These are phyloP conservation scores for Heteromurus nitidus DNA, from an alignment of 2,888 invertebrate genomes.

Conservation along the genomic window DNA sequence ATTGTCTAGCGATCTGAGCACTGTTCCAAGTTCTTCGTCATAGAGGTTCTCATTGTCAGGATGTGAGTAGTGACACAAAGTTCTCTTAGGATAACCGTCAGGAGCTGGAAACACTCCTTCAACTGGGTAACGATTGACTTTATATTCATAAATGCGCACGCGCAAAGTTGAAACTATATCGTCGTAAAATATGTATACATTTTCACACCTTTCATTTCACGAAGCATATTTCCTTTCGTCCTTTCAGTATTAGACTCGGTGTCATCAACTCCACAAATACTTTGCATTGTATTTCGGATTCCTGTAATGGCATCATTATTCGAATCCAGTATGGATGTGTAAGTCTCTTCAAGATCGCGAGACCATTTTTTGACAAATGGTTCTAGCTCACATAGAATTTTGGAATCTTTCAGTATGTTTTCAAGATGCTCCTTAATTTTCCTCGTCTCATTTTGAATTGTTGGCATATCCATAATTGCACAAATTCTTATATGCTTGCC, in stretches of 20 bases:
- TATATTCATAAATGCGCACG: not conserved
- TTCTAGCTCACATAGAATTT: constrained; percentile 55
- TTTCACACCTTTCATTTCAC: constrained; percentile 36
- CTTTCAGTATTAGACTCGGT: too few relatives aligned
- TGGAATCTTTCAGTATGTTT: constrained; percentile 44
- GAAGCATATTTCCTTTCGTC: constrained; percentile 1
- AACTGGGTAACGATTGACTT: constrained; percentile 8
- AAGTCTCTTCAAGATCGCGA: not conserved
- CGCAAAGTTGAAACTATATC: not conserved
- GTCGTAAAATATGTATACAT: not conserved
- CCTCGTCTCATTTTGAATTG: not conserved
- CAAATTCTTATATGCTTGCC: too few relatives aligned
- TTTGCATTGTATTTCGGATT: too few relatives aligned
- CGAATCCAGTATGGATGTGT: constrained; percentile 29
- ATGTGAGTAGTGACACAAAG: not conserved
- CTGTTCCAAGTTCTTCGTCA: constrained; percentile 45
- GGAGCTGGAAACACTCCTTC: not conserved
- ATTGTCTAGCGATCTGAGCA: constrained; percentile 30
- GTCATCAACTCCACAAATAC: too few relatives aligned
- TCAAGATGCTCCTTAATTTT: constrained; percentile 46
- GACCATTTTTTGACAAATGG: constrained; percentile 61
- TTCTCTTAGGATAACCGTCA: not conserved
- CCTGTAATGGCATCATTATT: too few relatives aligned
- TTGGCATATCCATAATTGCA: not conserved
- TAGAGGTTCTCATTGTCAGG: constrained; percentile 27